Evolutionary conservation across 2,888 invertebrate genomes (phyloP).

Genomic region (Pyrrhosoma nymphula): DNA sequence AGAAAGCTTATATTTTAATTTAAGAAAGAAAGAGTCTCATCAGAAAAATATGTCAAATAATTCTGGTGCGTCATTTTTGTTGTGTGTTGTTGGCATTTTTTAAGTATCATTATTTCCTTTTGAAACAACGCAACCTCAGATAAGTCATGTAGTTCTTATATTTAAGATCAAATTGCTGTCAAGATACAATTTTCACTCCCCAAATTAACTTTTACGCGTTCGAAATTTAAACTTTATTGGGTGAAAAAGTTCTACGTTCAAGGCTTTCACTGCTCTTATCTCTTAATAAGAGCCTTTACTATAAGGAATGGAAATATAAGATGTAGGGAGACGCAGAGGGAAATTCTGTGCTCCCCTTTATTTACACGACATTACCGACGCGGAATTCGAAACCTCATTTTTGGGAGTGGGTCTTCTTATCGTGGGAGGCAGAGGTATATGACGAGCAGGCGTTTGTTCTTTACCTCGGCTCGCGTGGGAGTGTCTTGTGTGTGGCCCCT

Average conservation of each 20-base stretch:
- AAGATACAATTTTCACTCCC: not conserved
- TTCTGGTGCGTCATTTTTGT: no score
- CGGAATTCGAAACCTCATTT: conserved; percentile 60
- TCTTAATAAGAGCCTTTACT: not conserved
- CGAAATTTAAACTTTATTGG: not conserved
- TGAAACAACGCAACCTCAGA: no score
- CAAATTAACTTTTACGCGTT: not conserved
- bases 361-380: conserved; percentile 42
- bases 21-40: no score
- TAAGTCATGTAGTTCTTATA: no score
- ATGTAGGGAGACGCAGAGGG: not conserved
- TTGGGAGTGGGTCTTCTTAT: conserved; percentile 58
- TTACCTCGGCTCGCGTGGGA: not conserved
- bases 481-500: not conserved
- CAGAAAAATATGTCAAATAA: no score
- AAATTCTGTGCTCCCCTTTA: conserved; percentile 19
- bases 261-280: not conserved
- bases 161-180: no score
- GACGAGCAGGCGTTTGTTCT: conserved; percentile 44
- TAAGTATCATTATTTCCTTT: no score
- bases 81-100: no score
- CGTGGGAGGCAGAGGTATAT: conserved; percentile 34
- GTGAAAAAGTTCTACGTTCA: not conserved
- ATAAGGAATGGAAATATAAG: not conserved
- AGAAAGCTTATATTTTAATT: no score